Conservation (phyloP, 1,140 invertebrate species). For the Lycorma delicatula region DNA sequence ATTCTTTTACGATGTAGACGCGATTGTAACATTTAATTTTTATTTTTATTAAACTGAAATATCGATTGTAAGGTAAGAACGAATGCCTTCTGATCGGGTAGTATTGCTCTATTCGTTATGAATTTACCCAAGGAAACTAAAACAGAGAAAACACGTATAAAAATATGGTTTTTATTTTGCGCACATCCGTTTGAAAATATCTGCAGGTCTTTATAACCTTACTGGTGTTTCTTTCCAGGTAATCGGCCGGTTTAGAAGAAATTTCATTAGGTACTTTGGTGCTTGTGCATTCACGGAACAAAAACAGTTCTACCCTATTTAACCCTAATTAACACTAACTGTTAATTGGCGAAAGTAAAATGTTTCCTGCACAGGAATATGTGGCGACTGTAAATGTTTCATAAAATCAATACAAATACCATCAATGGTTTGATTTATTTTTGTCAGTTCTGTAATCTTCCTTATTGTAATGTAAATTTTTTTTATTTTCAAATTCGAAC, state of each 20-base stretch:
- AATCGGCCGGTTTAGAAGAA: background rate
- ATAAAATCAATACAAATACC: slow-evolving; percentile 1
- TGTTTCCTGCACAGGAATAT: slow-evolving; percentile 11
- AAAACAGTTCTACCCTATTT: slow-evolving; percentile 8
- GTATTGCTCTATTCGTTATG: slow-evolving; percentile 22
- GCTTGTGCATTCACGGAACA: background rate
- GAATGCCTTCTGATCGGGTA: slow-evolving; percentile 29
- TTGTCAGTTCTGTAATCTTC: background rate
- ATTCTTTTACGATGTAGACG: background rate
- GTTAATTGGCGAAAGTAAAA: slow-evolving; percentile 9
- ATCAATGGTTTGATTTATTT: background rate
- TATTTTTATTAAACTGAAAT: slow-evolving; percentile 28
- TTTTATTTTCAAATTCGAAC: background rate
- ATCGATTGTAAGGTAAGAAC: slow-evolving; percentile 29
- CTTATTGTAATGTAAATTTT: background rate
- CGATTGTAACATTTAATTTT: slow-evolving; percentile 2
- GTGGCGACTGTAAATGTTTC: slow-evolving; percentile 5
- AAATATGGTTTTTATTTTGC: slow-evolving; percentile 24
- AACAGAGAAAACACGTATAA: slow-evolving; percentile 15
- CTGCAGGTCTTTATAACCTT: slow-evolving; percentile 8
- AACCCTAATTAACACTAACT: slow-evolving; percentile 5
- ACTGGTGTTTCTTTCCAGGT: background rate
- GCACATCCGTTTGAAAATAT: slow-evolving; percentile 20
- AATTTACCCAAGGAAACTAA: slow-evolving; percentile 16
- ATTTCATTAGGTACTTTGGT: background rate